Conservation (phyloP, 2,888 invertebrate species). For the Lasioglossum vierecki region DNA sequence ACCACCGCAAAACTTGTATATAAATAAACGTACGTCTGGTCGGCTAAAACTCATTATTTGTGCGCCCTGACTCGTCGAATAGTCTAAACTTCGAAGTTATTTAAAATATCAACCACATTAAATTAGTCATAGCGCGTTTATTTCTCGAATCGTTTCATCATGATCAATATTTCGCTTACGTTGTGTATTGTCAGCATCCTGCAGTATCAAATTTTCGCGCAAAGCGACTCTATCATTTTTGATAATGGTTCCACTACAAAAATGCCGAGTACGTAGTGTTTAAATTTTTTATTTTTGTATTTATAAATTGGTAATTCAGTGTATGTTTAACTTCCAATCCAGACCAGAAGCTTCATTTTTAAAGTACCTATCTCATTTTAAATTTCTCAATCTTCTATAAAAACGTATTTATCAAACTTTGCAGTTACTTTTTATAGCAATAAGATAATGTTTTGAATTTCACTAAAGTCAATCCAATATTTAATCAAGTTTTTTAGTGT, state of each 20-base stretch:
- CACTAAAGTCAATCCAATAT: background rate
- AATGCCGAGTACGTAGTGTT: constrained; percentile 46
- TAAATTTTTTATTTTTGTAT: background rate
- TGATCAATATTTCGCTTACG: constrained; percentile 6
- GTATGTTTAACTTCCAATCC: background rate
- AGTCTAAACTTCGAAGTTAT: background rate
- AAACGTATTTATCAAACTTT: background rate
- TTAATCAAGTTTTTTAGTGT: background rate
- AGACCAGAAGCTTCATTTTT: background rate
- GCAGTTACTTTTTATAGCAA: background rate
- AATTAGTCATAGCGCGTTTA: background rate
- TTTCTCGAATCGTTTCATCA: constrained; percentile 11
- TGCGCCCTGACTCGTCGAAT: background rate
- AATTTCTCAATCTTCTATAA: background rate
- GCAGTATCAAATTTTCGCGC: constrained; percentile 25
- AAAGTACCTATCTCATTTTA: background rate
- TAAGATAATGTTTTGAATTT: background rate
- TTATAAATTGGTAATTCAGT: background rate
- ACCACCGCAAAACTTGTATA: constrained; percentile 31
- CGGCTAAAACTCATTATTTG: constrained; percentile 2
- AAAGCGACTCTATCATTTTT: constrained; percentile 52
- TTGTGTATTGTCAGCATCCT: constrained; percentile 11
- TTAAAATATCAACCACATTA: background rate
- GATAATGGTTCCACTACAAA: background rate
- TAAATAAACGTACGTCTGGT: constrained; percentile 27